Evolutionary conservation across 2,113 vertebrate genomes (phyloP).

Genomic region (Spizaetus ornatus): DNA sequence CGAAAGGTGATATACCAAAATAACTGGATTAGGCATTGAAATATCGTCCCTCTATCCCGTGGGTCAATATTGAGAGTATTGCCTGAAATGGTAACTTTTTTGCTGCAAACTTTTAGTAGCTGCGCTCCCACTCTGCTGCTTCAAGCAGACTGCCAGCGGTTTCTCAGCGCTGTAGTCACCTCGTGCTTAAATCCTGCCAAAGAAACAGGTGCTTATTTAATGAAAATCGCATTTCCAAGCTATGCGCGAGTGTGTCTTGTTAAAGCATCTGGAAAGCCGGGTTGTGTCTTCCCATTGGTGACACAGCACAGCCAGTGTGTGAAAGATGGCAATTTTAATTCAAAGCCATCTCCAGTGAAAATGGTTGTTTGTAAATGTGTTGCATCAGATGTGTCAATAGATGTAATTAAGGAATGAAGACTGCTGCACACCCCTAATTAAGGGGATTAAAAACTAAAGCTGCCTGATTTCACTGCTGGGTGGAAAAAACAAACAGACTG

Average conservation of each 20-base stretch:
- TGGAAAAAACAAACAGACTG: background rate
- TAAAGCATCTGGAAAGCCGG: background rate
- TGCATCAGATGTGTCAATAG: slow-evolving; percentile 38
- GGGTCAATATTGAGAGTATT: background rate
- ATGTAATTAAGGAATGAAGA: slow-evolving; percentile 56
- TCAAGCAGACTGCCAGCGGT: background rate
- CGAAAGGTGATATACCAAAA: background rate
- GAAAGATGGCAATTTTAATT: background rate
- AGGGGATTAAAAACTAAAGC: slow-evolving; percentile 42
- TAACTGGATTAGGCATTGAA: background rate
- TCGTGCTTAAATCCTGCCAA: background rate
- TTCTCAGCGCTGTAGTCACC: background rate
- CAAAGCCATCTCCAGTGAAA: slow-evolving; percentile 6
- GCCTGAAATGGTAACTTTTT: background rate
- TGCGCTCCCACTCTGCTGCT: background rate
- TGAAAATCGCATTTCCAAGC: background rate
- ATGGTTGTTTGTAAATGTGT: slow-evolving; percentile 41
- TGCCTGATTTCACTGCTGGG: slow-evolving; percentile 25
- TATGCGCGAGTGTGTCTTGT: accelerated
- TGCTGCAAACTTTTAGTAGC: background rate
- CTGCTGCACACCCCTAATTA: slow-evolving; percentile 37
- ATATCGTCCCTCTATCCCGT: accelerated
- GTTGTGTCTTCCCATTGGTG: background rate
- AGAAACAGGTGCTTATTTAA: background rate
- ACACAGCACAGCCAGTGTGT: background rate